Evolutionary conservation across 2,888 invertebrate genomes (phyloP), one percentile per base, ranked within the genome.

Genomic region (Capitulum mitella): DNA sequence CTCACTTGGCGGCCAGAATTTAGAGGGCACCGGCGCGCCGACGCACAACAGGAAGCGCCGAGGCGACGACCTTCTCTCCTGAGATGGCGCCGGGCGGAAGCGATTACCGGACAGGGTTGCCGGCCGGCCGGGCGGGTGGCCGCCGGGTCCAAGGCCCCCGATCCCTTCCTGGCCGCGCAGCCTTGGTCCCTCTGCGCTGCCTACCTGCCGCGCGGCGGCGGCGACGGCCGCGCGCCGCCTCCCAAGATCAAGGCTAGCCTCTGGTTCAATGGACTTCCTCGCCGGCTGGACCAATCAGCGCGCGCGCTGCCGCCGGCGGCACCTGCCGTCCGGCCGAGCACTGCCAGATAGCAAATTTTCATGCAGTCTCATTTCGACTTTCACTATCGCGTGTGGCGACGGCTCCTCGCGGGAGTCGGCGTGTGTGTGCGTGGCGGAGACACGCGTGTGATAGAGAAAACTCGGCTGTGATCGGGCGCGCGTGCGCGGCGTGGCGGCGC

Each of bases 251-350:
- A 70, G 70, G 70, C 70, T 70, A 70, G 26, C 70, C 37, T 19
- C 37, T 40, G 70, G 70, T 70, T 70, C 70, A 70, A 70, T 70
- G 70, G 70, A 70, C 70, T 70, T 70, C 70, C 70, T 70, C 70
- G 22, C 34, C 26, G 29, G 70, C 29, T 16, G 26, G 70, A 70
- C 70, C 70, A 70, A 70, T 70, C 8, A 40, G 70, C 3, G 40
- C 19, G 22, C 70, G 70, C 34, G 40, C 37, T 10, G 37, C 29
- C 70, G 70, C 70, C 70, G 40, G 10, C 70, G 70, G 70, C 70
- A 70, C 70, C 70, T 70, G 70, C 40, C 70, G 40, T 22, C 70
- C 70, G 70, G 70, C 70, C 6, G 6, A 37, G 5, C 40, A 26
- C 26, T 16, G 70, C 40, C 40, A 70, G 70, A 70, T 70, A 34